Conservation (phyloP, 2,797 vertebrate genomes). For the Staurois parvus region DNA sequence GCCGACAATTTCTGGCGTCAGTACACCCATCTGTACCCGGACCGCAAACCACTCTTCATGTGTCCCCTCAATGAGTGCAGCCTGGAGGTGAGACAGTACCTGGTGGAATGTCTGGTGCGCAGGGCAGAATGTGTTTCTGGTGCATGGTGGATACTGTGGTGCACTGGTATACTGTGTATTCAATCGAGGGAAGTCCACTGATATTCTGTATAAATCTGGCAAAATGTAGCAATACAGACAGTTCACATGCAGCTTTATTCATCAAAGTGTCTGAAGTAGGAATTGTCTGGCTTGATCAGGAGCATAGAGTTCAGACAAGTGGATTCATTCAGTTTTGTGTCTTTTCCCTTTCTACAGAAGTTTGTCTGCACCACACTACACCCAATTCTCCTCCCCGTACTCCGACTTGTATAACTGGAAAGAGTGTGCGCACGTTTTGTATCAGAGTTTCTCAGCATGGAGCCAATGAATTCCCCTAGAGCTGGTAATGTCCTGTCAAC, state of each 20-base stretch:
- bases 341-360: slow-evolving; percentile 79
- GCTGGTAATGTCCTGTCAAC: slow-evolving; percentile 73
- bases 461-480: slow-evolving; percentile 78
- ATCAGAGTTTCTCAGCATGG: slow-evolving; percentile 81
- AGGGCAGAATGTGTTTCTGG: neutral
- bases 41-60: slow-evolving; percentile 83
- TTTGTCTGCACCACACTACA: slow-evolving; percentile 88
- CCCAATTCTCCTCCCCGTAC: slow-evolving; percentile 74
- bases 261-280: no score
- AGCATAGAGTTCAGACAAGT: no score
- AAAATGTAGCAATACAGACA: no score
- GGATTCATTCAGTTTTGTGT: neutral
- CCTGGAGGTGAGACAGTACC: slow-evolving; percentile 73
- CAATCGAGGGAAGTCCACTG: no score
- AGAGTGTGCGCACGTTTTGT: slow-evolving; percentile 82
- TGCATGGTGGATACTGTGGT: neutral
- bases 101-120: no score
- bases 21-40: slow-evolving; percentile 81
- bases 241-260: no score
- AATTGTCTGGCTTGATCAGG: no score
- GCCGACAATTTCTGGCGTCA: slow-evolving; percentile 82
- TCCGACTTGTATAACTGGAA: slow-evolving; percentile 84
- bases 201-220: no score
- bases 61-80: slow-evolving; percentile 84
- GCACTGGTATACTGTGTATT: no score